These are phyloP conservation scores for Bradypus variegatus DNA, from an alignment of 2,797 vertebrate species.

Conservation along the genomic window DNA sequence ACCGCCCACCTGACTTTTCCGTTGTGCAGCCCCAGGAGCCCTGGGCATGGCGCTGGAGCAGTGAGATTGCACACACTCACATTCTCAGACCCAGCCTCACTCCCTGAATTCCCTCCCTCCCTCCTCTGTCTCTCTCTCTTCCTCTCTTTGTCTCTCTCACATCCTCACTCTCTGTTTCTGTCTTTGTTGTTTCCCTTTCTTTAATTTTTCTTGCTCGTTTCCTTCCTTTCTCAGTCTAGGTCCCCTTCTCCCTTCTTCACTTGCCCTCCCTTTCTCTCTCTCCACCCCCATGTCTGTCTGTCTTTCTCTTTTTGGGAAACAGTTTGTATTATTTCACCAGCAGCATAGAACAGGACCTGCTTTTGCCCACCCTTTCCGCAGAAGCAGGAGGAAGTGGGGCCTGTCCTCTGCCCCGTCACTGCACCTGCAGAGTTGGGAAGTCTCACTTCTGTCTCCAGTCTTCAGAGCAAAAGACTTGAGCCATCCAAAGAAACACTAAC, in stretches of 20 bases:
- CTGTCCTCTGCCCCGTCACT: neutral
- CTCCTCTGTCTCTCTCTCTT: neutral
- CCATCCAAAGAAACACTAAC: conserved; percentile 62
- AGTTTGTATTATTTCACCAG: conserved; percentile 45
- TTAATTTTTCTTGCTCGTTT: neutral
- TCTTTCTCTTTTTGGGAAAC: neutral
- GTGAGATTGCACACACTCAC: neutral
- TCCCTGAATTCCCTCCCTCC: neutral
- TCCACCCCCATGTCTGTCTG: neutral
- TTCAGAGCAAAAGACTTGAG: conserved; percentile 1
- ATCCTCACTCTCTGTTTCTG: neutral
- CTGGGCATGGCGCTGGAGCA: neutral
- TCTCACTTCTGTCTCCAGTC: neutral
- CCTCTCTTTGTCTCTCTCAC: neutral
- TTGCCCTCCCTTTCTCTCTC: neutral
- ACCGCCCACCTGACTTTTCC: neutral
- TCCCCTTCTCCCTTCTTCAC: neutral
- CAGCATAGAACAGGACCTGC: conserved; percentile 33
- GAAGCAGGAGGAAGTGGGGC: neutral
- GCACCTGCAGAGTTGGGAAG: neutral
- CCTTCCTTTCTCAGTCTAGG: neutral
- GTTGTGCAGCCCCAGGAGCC: neutral
- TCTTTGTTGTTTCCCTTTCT: neutral
- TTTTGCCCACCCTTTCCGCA: neutral
- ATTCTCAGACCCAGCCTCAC: neutral